A percentile compares a stretch with the other conserved stretches of the same genome.
Evolutionary conservation across 1,140 invertebrate species (phyloP).

Genomic region (Marisa cornuarietis): DNA sequence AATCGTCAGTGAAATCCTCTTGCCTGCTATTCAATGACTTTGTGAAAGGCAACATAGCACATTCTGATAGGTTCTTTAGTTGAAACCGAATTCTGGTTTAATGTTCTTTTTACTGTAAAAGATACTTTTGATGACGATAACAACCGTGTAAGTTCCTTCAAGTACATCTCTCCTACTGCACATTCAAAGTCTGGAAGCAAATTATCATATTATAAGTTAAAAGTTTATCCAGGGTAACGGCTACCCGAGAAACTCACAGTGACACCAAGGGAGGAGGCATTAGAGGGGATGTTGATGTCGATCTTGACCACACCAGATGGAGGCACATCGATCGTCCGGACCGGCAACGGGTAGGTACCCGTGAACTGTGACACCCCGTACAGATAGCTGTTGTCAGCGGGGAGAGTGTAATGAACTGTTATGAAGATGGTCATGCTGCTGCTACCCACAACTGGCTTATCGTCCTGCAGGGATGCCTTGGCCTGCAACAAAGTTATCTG

Average conservation of each 20-base stretch:
- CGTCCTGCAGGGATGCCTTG: slow-evolving; percentile 12
- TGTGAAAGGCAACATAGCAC: no score
- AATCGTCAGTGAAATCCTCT: no score
- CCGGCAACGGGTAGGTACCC: slow-evolving; percentile 13
- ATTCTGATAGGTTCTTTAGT: no score
- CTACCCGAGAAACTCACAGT: not conserved
- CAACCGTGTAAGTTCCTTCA: no score
- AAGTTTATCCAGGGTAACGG: no score
- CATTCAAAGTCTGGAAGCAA: no score
- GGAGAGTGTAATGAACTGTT: slow-evolving; percentile 3
- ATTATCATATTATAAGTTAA: no score
- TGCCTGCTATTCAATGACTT: no score
- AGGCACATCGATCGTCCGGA: not conserved
- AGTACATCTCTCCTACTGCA: no score
- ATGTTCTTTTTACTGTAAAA: no score
- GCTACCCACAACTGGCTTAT: not conserved
- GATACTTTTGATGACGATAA: no score
- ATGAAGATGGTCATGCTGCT: slow-evolving; percentile 1
- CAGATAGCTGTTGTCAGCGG: slow-evolving; percentile 15
- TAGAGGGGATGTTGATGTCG: slow-evolving; percentile 15
- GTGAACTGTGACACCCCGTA: slow-evolving; percentile 5
- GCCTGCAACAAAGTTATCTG: not conserved
- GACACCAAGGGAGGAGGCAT: slow-evolving; percentile 12
- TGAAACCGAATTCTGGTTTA: no score
- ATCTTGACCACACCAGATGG: slow-evolving; percentile 13